Base-by-base conservation (phyloP, 2,888 invertebrate genomes). In the Ochropacha duplaris region DNA sequence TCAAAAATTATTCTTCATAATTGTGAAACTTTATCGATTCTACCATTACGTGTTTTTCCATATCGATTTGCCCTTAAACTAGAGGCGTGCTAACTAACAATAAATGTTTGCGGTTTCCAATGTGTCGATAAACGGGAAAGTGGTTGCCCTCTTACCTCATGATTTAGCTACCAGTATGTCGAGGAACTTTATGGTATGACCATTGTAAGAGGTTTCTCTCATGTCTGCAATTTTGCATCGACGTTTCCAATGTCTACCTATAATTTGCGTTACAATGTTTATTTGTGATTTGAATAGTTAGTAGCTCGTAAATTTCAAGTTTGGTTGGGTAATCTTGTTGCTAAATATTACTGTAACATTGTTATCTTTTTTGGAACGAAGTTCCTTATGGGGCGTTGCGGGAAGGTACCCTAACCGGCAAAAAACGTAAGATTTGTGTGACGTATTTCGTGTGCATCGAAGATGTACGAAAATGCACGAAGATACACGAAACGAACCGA, bases 131-230 rank as follows among this genome's bases (percentile, higher is more conserved):
- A 59, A 54, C 50, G 70, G 54, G 72, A 78, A 78, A 78, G 81
- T 71, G 76, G 74, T 19, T 44, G 19, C 44, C 69, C 72, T 75
- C 72, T 65, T 58, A 60, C 57, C 67, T 68, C 65, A 71, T 76
- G 72, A 74, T 78, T 76, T 74, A 79, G 60, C 72, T 76, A 61
- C 68, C 71, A 74, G 69, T 65, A 71, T 73, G 72, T 69, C 69
- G 65, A 59, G 62, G 62, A 69, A 71, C 66, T 73, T 77, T 74
- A 74, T 69, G 62, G 68, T 59, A 59, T 31, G 52, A 19, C 31
- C 31, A 52, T 52, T 52, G 52, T 52, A 19, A 19, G 16, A 31
- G 52, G 31, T 52, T 52, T 52, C 52, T 52, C 52, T 31, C 52
- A 34, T 52, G 52, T 52, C 50, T 22, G 24, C 52, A 34, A 16